These are phyloP conservation scores for Drosophila conformis DNA, from an alignment of 2,888 invertebrate species.

Conservation along the genomic window DNA sequence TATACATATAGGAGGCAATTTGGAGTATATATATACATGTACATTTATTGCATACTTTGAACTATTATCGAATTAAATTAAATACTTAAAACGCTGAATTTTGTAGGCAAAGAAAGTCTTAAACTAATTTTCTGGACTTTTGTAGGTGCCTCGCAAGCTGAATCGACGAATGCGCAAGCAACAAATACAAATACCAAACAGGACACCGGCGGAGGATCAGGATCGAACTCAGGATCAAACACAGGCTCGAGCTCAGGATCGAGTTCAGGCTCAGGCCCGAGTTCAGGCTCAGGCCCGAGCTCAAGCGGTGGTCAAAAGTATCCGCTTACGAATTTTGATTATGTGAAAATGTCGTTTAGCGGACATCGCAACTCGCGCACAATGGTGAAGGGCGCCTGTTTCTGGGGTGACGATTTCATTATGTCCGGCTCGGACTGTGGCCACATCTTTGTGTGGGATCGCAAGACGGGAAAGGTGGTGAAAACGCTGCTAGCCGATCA, in stretches of 20 bases:
- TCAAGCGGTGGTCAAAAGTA: slow-evolving; percentile 9
- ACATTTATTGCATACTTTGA: neutral
- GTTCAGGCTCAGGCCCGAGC: rapidly evolving
- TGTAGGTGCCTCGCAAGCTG: neutral
- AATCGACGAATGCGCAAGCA: neutral
- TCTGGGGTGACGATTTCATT: slow-evolving; percentile 92
- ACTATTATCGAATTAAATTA: neutral
- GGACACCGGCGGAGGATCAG: neutral
- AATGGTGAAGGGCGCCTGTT: slow-evolving; percentile 94
- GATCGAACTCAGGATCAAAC: rapidly evolving
- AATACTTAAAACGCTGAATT: neutral
- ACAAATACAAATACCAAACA: neutral
- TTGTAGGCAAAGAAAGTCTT: neutral
- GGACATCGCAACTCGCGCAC: slow-evolving; percentile 93
- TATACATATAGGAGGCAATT: no score
- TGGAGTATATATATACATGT: neutral
- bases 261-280: neutral
- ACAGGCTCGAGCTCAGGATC: neutral
- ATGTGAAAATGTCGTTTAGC: slow-evolving; percentile 89
- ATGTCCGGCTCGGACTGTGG: slow-evolving; percentile 96
- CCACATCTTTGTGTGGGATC: slow-evolving; percentile 93
- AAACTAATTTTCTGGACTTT: neutral
- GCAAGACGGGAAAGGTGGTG: slow-evolving; percentile 89
- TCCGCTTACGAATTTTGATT: slow-evolving; percentile 75
- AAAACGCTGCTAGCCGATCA: slow-evolving; percentile 92